These are phyloP conservation scores for Brachionus plicatilis DNA, from an alignment of 1,140 invertebrate species.

Conservation along the genomic window DNA sequence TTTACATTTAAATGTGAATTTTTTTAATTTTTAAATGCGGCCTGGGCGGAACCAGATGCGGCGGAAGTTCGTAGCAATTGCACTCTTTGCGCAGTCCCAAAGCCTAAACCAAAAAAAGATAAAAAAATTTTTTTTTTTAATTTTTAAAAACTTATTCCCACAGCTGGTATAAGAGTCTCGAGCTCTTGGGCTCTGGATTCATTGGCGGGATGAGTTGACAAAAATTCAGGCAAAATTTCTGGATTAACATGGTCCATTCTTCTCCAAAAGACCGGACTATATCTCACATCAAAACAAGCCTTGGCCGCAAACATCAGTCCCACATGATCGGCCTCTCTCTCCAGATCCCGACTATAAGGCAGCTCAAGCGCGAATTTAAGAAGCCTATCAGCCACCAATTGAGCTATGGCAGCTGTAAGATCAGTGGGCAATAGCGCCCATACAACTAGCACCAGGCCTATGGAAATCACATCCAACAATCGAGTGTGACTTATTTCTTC, in stretches of 20 bases:
- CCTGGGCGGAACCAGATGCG: neutral
- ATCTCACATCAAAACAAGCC: constrained; percentile 64
- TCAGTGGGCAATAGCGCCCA: constrained; percentile 33
- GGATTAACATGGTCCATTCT: constrained; percentile 56
- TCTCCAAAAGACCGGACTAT: constrained; percentile 62
- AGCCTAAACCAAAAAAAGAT: constrained; percentile 41
- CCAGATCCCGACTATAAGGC: constrained; percentile 61
- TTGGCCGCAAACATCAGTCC: constrained; percentile 64
- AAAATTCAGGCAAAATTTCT: constrained; percentile 54
- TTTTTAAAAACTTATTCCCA: constrained; percentile 41
- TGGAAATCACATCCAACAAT: constrained; percentile 20
- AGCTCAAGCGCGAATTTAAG: constrained; percentile 56
- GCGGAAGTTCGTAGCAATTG: constrained; percentile 46
- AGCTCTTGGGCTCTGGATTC: constrained; percentile 58
- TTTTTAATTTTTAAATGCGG: constrained; percentile 8
- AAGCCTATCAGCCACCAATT: neutral
- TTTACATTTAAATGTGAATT: neutral
- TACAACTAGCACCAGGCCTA: neutral
- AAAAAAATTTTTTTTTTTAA: neutral
- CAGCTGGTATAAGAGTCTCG: constrained; percentile 56
- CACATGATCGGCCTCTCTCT: constrained; percentile 64
- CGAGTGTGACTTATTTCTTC: constrained; percentile 35
- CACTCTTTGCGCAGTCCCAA: constrained; percentile 44
- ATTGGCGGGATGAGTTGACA: constrained; percentile 64
- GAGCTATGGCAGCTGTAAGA: neutral